phyloP scores from a whole-genome alignment of 2,113 vertebrate species.

The Zapus hudsonius region DNA sequence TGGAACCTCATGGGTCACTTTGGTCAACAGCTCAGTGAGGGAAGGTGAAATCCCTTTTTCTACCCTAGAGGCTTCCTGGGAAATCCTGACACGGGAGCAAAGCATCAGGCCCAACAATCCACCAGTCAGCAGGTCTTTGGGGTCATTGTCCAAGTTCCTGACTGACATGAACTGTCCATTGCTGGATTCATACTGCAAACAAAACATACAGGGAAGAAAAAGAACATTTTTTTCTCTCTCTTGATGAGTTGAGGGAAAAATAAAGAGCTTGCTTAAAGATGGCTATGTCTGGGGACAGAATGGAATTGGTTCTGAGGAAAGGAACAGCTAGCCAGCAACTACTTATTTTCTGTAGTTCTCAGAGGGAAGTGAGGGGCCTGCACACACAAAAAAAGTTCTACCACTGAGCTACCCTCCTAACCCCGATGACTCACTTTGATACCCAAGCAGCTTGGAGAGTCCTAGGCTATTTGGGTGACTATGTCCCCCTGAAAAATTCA shows the following conservation, averaged over 20 bases:
- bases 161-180: slow-evolving; percentile 71
- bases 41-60: too few relatives aligned
- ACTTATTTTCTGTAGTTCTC: too few relatives aligned
- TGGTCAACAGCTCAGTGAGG: too few relatives aligned
- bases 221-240: not conserved
- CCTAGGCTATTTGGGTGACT: not conserved
- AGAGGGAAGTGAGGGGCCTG: not conserved
- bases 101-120: not conserved
- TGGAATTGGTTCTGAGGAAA: not conserved
- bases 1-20: too few relatives aligned
- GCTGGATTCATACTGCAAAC: not conserved
- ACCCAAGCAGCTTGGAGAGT: not conserved
- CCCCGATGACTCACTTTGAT: not conserved
- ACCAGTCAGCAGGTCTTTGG: slow-evolving; percentile 47
- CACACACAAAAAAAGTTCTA: not conserved
- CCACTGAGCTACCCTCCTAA: not conserved
- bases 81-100: not conserved
- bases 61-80: not conserved
- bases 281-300: not conserved
- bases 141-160: slow-evolving; percentile 56
- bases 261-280: not conserved
- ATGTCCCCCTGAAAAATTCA: not conserved
- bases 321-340: not conserved
- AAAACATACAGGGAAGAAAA: not conserved
- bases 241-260: not conserved